Base-by-base conservation (phyloP, 2,113 vertebrate species). In the Podilymbus podiceps region DNA sequence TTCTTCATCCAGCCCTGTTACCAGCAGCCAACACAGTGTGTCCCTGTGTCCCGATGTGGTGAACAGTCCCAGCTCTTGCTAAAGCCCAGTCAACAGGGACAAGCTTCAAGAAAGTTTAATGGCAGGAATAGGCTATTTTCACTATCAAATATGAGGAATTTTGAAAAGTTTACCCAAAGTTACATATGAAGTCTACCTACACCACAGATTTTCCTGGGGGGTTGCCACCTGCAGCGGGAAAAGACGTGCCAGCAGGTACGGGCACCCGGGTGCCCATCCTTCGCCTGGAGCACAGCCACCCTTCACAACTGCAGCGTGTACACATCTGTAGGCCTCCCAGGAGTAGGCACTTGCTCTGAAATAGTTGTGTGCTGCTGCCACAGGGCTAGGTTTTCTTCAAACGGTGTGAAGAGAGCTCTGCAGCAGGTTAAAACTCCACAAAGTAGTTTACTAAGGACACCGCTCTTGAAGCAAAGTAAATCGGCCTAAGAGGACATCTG, bases 21-120 rank as follows among this genome's bases (percentile, higher is more conserved):
- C 49, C 50, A 10, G 44, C n/a, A 68, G 44, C 38, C 58, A 27
- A 12, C 30, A 13, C 28, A 10, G 40, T 0, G 0, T 6, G 13
- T 52, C 44, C 4, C 0, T 33, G 0, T 5, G 11, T 14, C 44
- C 25, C 8, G 2, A 1, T 13, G 15, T 12, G 42, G 8, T 0
- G 3, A 33, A 10, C 42, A 31, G 27, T 6, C 49, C 44, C 44
- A 27, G 22, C n/a, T 56, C n/a, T 28, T 0, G 0, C 49, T 21
- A 4, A 44, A 78, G 21, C 14, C 19, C 2, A 5, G 16, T 8
- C 24, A 62, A 18, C 23, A 67, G 12, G 24, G 42, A 40, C 0
- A 4, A 35, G 9, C 27, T 53, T 33, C 25, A 53, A 79, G 27
- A 38, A 30, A 22, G 28, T 12, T 13, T 53, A 6, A 13, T 35